Evolutionary conservation across 2,888 invertebrate species (phyloP), one percentile per base, ranked within the genome.

Genomic region (Laspeyria flexula): DNA sequence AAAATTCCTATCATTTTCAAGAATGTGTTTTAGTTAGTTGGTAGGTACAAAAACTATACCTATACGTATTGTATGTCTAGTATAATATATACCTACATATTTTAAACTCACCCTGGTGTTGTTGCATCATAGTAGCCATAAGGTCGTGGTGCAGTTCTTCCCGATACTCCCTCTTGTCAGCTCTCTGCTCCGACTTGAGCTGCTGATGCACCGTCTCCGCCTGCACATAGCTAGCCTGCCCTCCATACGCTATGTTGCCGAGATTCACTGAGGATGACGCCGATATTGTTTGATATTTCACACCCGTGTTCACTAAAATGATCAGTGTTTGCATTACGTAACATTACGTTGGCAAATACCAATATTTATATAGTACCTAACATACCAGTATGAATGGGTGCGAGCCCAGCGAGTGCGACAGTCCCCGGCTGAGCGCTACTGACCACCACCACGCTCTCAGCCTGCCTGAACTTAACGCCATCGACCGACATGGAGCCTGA

Each of bases 391-490:
- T 92, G 90, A 65, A 92, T 73, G 3, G 90, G 90, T n/a, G 88
- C 83, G 10, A 90, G 67, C 1, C 87, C 86, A 1, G 91, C 79
- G 3, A 91, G 74, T 0, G 88, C 70, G 37, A 89, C 83, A 1
- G 84, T 85, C 50, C 93, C 93, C 25, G 94, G 94, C 71, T 93
- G 93, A 13, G 93, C 92, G 37, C 80, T 80, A 74, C 89, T 90
- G 37, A 90, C 88, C 25, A 92, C 90, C 51, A 92, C 92, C 43
- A 92, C 87, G 64, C 93, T 91, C 67, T 93, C 93, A 0, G 90
- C 90, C 72, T 91, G 92, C 1, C 94, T 87, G 81, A 93, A 95
- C 90, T 95, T 95, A 65, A 94, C 93, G 53, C 94, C 91, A 37
- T 87, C 93, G 64, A 86, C 82, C 5, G 81, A 70, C 45, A 80